Evolutionary conservation across 2,113 vertebrate species (phyloP), one percentile per base, ranked within the genome.

Genomic region (Garra rufa): DNA sequence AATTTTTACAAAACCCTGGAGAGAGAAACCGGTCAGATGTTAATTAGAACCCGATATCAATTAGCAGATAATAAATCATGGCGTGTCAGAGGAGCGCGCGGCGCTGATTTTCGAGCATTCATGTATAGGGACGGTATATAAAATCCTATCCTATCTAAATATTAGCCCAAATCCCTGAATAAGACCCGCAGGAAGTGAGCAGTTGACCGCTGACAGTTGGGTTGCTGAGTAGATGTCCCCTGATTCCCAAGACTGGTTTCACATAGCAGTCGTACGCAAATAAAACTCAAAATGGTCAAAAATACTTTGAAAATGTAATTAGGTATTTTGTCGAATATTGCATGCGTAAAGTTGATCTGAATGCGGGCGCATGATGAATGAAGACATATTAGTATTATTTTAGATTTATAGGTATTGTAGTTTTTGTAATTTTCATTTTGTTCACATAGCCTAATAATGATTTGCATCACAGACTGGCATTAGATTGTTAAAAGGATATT

Each of bases 81-180:
- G 52, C 3, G 76, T 73, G 89, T 89, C 84, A 84, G n/a, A 81
- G 41, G 85, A 88, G 85, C 88, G 87, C 82, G 87, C 86, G 85
- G 83, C 82, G 90, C 84, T 86, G 48, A 89, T 90, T 92, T 84
- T 87, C 57, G 13, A 88, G 83, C 89, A 52, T 92, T 65, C 38
- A 85, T 75, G 89, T 82, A 69, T 87, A 88, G 82, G 89, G 88
- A 90, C 83, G 85, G 80, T 80, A 65, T 74, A 90, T 94, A 90
- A 93, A 93, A 94, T 83, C 69, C 84, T 76, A 92, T 85, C 88
- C 92, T 94, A 59, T 92, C 84, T 89, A 94, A 95, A 94, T 94
- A 95, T 93, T 93, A 89, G 91, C 88, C 41, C 80, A 90, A 91
- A 92, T 90, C 87, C 90, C 86, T 38, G 91, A 91, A 88, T 88